Conservation (phyloP, 2,888 invertebrate genomes). For the Latrodectus hesperus region DNA sequence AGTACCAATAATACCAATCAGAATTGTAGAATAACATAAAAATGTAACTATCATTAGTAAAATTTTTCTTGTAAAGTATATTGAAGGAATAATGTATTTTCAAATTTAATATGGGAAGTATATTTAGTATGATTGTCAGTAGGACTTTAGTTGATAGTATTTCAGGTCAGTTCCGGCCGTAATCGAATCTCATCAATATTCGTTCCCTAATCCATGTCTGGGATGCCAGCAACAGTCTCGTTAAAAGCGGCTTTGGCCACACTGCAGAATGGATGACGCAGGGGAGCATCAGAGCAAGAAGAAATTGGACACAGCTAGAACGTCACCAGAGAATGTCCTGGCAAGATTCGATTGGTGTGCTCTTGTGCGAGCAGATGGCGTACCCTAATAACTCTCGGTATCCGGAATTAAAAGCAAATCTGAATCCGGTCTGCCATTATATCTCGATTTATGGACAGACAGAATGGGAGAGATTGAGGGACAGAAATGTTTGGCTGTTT, state of each 20-base stretch:
- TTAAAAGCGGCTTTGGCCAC: not conserved
- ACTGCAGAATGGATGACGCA: not conserved
- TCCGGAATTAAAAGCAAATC: constrained; percentile 57
- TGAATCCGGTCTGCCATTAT: constrained; percentile 56
- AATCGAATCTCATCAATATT: constrained; percentile 37
- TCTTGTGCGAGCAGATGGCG: constrained; percentile 35
- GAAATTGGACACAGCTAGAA: constrained; percentile 7
- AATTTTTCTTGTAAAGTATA: too few relatives aligned
- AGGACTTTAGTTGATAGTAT: too few relatives aligned
- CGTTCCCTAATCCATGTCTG: constrained; percentile 11
- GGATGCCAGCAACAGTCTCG: constrained; percentile 21
- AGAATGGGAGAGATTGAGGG: too few relatives aligned
- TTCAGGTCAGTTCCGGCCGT: not conserved
- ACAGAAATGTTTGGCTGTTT: too few relatives aligned
- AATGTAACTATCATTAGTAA: too few relatives aligned
- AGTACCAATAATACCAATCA: too few relatives aligned
- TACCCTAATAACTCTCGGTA: constrained; percentile 40
- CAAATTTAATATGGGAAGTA: too few relatives aligned
- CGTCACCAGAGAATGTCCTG: not conserved
- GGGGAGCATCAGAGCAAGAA: not conserved
- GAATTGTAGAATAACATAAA: too few relatives aligned
- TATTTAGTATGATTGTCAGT: too few relatives aligned
- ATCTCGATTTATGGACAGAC: constrained; percentile 54
- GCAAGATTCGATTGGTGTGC: constrained; percentile 9
- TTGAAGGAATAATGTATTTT: too few relatives aligned